Conservation (phyloP, 1,140 invertebrate genomes). For the Drosophila mauritiana region DNA sequence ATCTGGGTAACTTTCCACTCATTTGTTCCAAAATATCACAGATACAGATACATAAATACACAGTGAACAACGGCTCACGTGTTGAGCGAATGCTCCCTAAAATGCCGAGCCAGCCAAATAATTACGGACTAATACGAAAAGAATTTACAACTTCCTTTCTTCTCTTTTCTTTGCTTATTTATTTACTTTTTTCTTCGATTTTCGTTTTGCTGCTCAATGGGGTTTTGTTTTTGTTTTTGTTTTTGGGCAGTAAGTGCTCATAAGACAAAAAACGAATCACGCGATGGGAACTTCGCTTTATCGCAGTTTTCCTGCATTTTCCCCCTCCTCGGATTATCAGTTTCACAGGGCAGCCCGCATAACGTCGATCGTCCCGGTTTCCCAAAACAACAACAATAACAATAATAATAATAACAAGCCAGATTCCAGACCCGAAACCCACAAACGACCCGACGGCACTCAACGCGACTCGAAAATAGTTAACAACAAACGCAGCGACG, state of each 20-base stretch:
- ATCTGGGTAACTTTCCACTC: slow-evolving; percentile 45
- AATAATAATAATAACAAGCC: slow-evolving; percentile 18
- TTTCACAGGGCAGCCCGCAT: slow-evolving; percentile 14
- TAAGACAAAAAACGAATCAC: slow-evolving; percentile 10
- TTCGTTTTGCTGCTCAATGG: not conserved
- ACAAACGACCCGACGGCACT: not conserved
- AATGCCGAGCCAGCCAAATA: slow-evolving; percentile 45
- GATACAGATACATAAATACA: slow-evolving; percentile 11
- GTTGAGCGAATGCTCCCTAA: slow-evolving; percentile 29
- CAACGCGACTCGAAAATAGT: slow-evolving; percentile 18
- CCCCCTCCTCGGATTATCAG: slow-evolving; percentile 36
- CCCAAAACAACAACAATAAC: slow-evolving; percentile 7
- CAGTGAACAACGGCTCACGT: slow-evolving; percentile 31
- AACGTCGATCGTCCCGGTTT: slow-evolving; percentile 14
- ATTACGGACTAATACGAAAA: slow-evolving; percentile 50
- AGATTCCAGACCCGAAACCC: slow-evolving; percentile 21
- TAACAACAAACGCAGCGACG: slow-evolving; percentile 22
- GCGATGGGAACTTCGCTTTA: slow-evolving; percentile 31
- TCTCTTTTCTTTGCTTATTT: not conserved
- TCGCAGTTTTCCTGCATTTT: slow-evolving; percentile 29
- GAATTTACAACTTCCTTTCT: slow-evolving; percentile 55
- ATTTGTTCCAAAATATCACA: slow-evolving; percentile 13
- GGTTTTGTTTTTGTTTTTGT: too few species aligned
- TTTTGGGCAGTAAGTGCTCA: slow-evolving; percentile 12
- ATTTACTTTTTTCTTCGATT: not conserved